Base-by-base conservation (phyloP, 92 coral and sea anemone species). In the Zoanthus gigantus region DNA sequence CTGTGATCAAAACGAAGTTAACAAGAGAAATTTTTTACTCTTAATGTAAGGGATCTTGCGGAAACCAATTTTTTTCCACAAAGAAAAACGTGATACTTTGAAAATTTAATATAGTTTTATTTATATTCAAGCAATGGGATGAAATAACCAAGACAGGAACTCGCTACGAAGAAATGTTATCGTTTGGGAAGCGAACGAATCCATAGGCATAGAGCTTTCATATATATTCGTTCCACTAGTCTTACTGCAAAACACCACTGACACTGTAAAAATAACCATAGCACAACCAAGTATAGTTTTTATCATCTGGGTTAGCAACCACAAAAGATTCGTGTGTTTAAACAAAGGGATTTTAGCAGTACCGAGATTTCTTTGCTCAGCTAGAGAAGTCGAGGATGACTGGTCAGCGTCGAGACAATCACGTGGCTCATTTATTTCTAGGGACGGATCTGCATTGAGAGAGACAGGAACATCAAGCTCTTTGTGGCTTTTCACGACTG, bases 81-180 rank as follows among this genome's bases (percentile, higher is more conserved):
- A 63, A 63, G 9, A 60, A 16, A 14, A 17, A 60, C 4, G 73
- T 3, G 2, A 14, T 31, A 29, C 8, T 47, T 68, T 29, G 17
- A 31, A 69, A 69, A 2, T 9, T 31, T 31, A 69, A 69, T 30
- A 14, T 30, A 8, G 46, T 6, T 47, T 13, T 60, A 81, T 81
- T 79, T 63, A 12, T 1, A 81, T 15, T 54, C 50, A 81, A 3
- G 74, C 30, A 66, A 81, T 37, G 10, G 74, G 66, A 65, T 67
- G 6, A 81, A 45, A 65, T 23, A 81, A 31, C 75, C 85, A 46
- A 15, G 69, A 79, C 17, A 81, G 8, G 7, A 81, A 65, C 14
- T 66, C 63, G 45, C 74, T 47, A 4, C 52, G 54, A n/a, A 66
- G n/a, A 23, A 66, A 81, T 9, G 57, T 44, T 32, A 65, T 8